Evolutionary conservation across 2,888 invertebrate genomes (phyloP), one percentile per base, ranked within the genome.

Genomic region (Heliconius ismenius): DNA sequence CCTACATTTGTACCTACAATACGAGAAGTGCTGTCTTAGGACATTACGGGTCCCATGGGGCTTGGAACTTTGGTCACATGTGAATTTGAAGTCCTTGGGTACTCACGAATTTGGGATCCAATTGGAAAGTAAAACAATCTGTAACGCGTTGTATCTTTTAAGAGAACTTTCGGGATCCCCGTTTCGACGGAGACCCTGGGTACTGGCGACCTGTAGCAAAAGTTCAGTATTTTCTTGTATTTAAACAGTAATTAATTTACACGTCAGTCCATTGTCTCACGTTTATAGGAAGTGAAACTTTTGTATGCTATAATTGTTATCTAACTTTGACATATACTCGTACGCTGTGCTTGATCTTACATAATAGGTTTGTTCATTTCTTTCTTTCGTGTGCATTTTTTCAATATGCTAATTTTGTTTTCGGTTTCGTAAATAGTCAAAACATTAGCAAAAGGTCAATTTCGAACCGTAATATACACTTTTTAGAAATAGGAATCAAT

Each of bases 271-370:
- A n/a, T 58, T 70, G 54, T 54, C 70, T 70, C 54, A 69, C 13
- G 54, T 49, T 32, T 15, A 32, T 58, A 54, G 70, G 54, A 70
- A 70, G 60, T 39, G 72, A 73, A 73, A 60, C 36, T 73, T 2
- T 6, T 62, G 39, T 60, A 62, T 60, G 72, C 32, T 32, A 69
- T 73, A 73, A 73, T 73, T 73, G 72, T 73, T 73, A 73, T 73
- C 72, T 73, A 73, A 73, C 60, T 26, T 62, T 73, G 60, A 73
- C 73, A 73, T 73, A 62, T 62, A n/a, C n/a, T n/a, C n/a, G n/a
- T n/a, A 24, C 62, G 43, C 26, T 21, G 39, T 60, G 36, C 62
- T 10, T 15, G n/a, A 39, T 73, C 36, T 73, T 73, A 24, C 24
- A 73, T 73, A 73, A 73, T 39, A 62, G 24, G 24, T 36, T 60